Percentiles rank a stretch among this genome's conserved stretches.
These are phyloP conservation scores for Simalia tracyae DNA, from an alignment of 2,797 vertebrate species.

Conservation along the genomic window DNA sequence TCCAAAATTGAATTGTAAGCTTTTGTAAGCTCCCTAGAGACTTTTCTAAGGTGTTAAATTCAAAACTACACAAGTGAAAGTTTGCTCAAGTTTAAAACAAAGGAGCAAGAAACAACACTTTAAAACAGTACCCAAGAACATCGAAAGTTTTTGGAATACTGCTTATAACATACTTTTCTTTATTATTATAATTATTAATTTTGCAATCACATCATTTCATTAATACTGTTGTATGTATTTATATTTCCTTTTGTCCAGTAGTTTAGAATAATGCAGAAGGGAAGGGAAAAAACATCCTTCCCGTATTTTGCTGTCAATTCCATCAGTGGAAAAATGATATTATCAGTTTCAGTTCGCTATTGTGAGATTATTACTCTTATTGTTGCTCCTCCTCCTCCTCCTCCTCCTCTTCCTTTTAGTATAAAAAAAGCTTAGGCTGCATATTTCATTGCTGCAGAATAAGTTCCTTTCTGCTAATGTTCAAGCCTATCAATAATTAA, in stretches of 20 bases:
- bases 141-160: background rate
- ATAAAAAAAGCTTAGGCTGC: conserved; percentile 24
- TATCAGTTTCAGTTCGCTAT: background rate
- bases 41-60: background rate
- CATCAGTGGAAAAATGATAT: background rate
- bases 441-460: conserved; percentile 37
- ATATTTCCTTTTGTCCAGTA: background rate
- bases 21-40: background rate
- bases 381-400: background rate
- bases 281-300: background rate
- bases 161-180: background rate
- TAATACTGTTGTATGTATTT: background rate
- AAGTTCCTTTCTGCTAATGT: conserved; percentile 44
- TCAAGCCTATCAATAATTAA: conserved; percentile 48
- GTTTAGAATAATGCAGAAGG: background rate
- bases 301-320: background rate
- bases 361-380: background rate
- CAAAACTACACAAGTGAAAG: background rate
- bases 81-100: background rate
- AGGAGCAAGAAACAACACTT: background rate
- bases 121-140: background rate
- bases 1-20: background rate
- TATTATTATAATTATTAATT: background rate
- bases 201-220: background rate
- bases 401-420: background rate